Evolutionary conservation across 2,888 invertebrate genomes (phyloP), one percentile per base, ranked within the genome.

Genomic region (Xestobium rufovillosum): DNA sequence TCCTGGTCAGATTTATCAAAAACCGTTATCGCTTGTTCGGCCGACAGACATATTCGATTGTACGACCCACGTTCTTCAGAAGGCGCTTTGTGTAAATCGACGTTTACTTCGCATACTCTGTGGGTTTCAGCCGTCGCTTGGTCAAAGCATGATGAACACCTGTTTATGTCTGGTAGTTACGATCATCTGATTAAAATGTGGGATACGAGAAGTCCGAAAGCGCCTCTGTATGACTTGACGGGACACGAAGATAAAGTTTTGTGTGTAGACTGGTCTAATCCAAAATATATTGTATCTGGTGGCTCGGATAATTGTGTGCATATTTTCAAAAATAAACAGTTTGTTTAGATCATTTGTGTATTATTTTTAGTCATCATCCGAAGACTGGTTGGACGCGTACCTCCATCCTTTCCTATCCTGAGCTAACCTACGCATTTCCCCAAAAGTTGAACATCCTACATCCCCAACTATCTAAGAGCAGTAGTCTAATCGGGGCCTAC

Each of bases 181-280:
- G 97, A 98, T 59, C 78, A 82, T 47, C 71, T 83, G 42, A 80
- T 94, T 41, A 97, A 97, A 67, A 70, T 97, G 31, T 98, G 98
- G 98, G 97, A 98, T 65, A 81, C 82, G 3, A 75, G 95, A 60
- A 91, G 94, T 60, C 83, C 91, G 0, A 85, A 86, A 57, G 88
- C 90, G 0, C 87, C 96, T 0, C 69, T 98, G 0, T 98, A 85
- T 61, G 91, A 97, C 61, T 69, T 98, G 51, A 76, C 80, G 35
- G 96, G 96, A 0, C 97, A 97, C 61, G 84, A 89, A 55, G 95
- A 94, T 56, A 92, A 90, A 65, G 85, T 92, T 3, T 70, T 98
- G 33, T 84, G 87, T 61, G 88, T 90, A 49, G 90, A 95, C 67
- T 98, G 97, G 96, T 83, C 90, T 2, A 82, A 87, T 65, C 80